Percentiles rank a stretch among this genome's conserved stretches.
phyloP scores from a whole-genome alignment of 2,797 vertebrate genomes.

The Naso thynnoides region DNA sequence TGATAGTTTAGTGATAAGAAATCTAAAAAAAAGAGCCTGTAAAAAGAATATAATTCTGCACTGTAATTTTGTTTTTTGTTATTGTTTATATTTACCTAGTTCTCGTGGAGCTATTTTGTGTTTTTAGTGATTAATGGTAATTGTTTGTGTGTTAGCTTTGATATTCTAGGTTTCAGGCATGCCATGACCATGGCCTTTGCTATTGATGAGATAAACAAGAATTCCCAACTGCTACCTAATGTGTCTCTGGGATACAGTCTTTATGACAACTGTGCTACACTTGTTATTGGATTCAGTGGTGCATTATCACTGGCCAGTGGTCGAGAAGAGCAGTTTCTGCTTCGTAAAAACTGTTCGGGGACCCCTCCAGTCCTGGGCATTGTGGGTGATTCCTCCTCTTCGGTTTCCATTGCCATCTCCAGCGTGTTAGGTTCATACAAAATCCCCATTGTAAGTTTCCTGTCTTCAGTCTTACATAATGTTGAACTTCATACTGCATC shows the following conservation, averaged over 20 bases:
- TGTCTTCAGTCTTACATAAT: accelerated
- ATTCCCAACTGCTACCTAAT: slow-evolving; percentile 75
- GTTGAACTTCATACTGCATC: too few species aligned
- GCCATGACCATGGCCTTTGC: slow-evolving; percentile 79
- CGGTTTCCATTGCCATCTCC: slow-evolving; percentile 61
- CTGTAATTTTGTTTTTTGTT: too few species aligned
- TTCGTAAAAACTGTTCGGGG: slow-evolving; percentile 46
- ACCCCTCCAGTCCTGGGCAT: slow-evolving; percentile 51
- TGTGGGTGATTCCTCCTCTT: slow-evolving; percentile 70
- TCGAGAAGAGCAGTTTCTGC: slow-evolving; percentile 35
- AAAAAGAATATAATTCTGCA: too few species aligned
- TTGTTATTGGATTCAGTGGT: slow-evolving; percentile 74
- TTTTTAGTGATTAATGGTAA: too few species aligned
- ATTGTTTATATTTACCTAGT: too few species aligned
- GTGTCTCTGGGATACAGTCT: slow-evolving; percentile 79
- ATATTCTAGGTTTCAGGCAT: slow-evolving; percentile 67
- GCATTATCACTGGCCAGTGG: slow-evolving; percentile 63
- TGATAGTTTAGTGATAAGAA: too few species aligned
- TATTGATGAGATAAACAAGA: slow-evolving; percentile 80
- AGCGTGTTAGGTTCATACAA: slow-evolving; percentile 60
- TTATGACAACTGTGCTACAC: slow-evolving; percentile 75
- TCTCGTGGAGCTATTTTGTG: too few species aligned
- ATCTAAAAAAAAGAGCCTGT: too few species aligned
- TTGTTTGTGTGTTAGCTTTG: slow-evolving; percentile 60
- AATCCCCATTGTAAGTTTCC: slow-evolving; percentile 63